These are phyloP conservation scores for Hephaestus fuliginosus DNA, from an alignment of 2,797 vertebrate genomes.

Conservation along the genomic window DNA sequence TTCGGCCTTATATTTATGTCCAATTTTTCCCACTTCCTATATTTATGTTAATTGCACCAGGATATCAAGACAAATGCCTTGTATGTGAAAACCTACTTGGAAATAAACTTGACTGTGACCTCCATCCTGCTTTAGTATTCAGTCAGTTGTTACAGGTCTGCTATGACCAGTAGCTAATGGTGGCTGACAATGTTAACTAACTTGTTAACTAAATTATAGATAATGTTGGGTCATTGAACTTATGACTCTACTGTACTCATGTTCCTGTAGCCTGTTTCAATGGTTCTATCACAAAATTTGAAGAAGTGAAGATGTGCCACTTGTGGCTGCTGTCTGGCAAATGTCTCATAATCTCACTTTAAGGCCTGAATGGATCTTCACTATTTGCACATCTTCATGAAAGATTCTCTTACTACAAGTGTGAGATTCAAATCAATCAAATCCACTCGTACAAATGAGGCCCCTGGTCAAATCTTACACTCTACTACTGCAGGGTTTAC, in stretches of 20 bases:
- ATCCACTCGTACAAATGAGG: constrained; percentile 68
- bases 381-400: constrained; percentile 2
- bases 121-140: neutral
- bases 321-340: neutral
- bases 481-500: constrained; percentile 60
- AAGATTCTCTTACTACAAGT: constrained; percentile 1
- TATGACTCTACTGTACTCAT: neutral
- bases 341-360: constrained; percentile 47
- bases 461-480: constrained; percentile 66
- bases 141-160: neutral
- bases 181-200: neutral
- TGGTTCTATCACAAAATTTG: neutral
- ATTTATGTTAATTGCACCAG: too few relatives aligned
- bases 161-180: neutral
- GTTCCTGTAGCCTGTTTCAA: too few relatives aligned
- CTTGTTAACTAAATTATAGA: neutral
- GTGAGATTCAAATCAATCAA: constrained; percentile 65
- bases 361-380: constrained; percentile 22
- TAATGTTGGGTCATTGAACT: neutral
- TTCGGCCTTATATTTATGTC: too few relatives aligned
- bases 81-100: too few relatives aligned
- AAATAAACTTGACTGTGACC: too few relatives aligned
- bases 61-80: too few relatives aligned
- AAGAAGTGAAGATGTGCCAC: neutral
- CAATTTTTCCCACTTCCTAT: too few relatives aligned